Evolutionary conservation across 35 echinoderm and acorn worm species (phyloP), one percentile per base, ranked within the genome.

Genomic region (Lytechinus variegatus): DNA sequence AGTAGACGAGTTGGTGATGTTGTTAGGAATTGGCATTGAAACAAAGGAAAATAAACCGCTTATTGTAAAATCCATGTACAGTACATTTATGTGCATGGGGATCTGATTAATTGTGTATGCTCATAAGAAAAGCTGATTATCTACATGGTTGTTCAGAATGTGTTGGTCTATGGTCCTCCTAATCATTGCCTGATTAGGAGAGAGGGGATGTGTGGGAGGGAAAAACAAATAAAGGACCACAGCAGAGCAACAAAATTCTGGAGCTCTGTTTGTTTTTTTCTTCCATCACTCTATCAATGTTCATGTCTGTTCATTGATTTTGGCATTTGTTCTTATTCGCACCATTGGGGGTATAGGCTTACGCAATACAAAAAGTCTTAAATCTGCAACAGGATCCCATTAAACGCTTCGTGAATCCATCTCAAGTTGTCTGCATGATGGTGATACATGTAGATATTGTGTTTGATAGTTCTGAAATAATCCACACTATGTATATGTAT

Each of bases 161-260:
- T 24, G 21, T 19, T 16, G 19, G 19, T n/a, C 6, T 79, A 19
- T 24, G 16, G 57, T 60, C 57, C 57, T 10, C 10, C 6, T 24
- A 79, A 79, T 79, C 66, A 79, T 79, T 24, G 19, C n/a, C 66
- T 79, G 21, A 79, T 79, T 24, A 79, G 66, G 4, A 79, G 66
- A 79, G 66, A 79, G 7, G 66, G n/a, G 14, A 79, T 21, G 66
- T 79, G 66, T 79, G 66, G 66, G 66, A 79, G 66, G 66, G 19
- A 79, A 24, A 79, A 19, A 79, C 66, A 79, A 79, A 79, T 79
- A 79, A 79, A 79, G 66, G 66, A 79, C 66, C 66, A 79, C 66
- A n/a, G 66, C 66, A 16, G 66, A 24, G 66, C 66, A 79, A 79
- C 66, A 79, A 79, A 24, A 79, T 79, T 24, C 16, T 79, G 16